These are phyloP conservation scores for Salvelinus fontinalis DNA, from an alignment of 2,113 vertebrate genomes.

Conservation along the genomic window DNA sequence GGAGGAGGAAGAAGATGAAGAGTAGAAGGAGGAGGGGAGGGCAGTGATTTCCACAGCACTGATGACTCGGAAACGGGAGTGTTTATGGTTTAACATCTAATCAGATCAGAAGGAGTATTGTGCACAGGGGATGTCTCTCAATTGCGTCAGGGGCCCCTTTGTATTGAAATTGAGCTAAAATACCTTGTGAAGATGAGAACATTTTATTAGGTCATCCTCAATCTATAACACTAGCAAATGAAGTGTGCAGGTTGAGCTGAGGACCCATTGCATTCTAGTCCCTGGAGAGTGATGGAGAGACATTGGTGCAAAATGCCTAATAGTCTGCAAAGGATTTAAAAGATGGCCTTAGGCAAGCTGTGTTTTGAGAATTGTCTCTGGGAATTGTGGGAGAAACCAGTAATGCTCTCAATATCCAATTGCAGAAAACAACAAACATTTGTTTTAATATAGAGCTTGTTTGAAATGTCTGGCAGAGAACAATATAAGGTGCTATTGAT, in stretches of 20 bases:
- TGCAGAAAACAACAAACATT: not conserved
- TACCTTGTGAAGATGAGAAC: not conserved
- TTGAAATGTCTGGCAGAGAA: not conserved
- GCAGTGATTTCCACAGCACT: not conserved
- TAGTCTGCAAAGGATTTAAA: not conserved
- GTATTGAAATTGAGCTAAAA: conserved; percentile 17
- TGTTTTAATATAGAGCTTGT: not conserved
- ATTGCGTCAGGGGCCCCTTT: conserved; percentile 48
- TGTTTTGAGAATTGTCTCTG: conserved; percentile 11
- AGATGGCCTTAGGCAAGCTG: conserved; percentile 7
- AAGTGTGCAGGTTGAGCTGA: not conserved
- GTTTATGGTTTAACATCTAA: not conserved
- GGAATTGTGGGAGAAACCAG: not conserved
- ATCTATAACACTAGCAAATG: not conserved
- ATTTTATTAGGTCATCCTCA: not conserved
- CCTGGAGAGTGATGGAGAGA: conserved; percentile 7
- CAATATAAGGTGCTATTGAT: too few species aligned
- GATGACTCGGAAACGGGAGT: not conserved
- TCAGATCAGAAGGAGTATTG: not conserved
- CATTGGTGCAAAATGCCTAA: conserved; percentile 19
- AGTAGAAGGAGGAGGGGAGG: not conserved
- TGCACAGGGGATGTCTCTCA: conserved; percentile 27
- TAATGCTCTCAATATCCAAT: conserved; percentile 7
- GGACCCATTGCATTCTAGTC: not conserved
- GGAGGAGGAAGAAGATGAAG: too few species aligned